phyloP scores from a whole-genome alignment of 2,888 invertebrate genomes.

The Stenolophus ochropezus region DNA sequence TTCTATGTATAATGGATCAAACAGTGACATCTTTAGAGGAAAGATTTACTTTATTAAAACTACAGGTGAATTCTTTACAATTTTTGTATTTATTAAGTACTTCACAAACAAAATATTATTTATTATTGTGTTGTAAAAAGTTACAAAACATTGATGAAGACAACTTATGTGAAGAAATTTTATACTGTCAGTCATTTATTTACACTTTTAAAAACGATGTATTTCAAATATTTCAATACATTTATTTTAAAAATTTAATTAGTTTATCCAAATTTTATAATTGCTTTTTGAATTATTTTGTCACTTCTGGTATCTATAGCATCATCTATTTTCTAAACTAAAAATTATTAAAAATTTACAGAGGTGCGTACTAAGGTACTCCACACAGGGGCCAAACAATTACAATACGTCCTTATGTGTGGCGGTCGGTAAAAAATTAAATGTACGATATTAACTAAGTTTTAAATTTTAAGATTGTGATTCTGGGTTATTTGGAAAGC shows the following conservation, averaged over 20 bases:
- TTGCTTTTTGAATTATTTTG: conserved; percentile 49
- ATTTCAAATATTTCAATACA: conserved; percentile 20
- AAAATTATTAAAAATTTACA: conserved; percentile 61
- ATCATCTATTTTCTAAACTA: conserved; percentile 58
- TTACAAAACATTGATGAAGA: not conserved
- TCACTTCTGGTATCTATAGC: conserved; percentile 59
- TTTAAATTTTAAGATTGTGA: too few species aligned
- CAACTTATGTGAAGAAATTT: conserved; percentile 62
- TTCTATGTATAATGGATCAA: conserved; percentile 63
- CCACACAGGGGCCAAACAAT: too few species aligned
- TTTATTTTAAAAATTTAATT: conserved; percentile 18
- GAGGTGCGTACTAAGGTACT: too few species aligned
- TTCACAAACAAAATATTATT: conserved; percentile 19
- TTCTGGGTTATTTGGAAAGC: too few species aligned
- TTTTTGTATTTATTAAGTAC: conserved; percentile 19
- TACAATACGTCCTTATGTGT: too few species aligned
- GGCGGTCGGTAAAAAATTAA: too few species aligned
- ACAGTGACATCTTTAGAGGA: conserved; percentile 61
- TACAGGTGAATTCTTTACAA: conserved; percentile 9
- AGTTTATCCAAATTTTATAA: conserved; percentile 30
- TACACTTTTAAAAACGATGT: conserved; percentile 61
- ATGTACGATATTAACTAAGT: too few species aligned
- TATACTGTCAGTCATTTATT: conserved; percentile 62
- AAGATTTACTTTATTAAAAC: conserved; percentile 63
- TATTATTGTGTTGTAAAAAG: not conserved